Percentiles rank a stretch among this genome's conserved stretches.
Evolutionary conservation across 30 jellyfish, hydroid and myxozoan species (phyloP).

Genomic region (Euphysa ruthae): DNA sequence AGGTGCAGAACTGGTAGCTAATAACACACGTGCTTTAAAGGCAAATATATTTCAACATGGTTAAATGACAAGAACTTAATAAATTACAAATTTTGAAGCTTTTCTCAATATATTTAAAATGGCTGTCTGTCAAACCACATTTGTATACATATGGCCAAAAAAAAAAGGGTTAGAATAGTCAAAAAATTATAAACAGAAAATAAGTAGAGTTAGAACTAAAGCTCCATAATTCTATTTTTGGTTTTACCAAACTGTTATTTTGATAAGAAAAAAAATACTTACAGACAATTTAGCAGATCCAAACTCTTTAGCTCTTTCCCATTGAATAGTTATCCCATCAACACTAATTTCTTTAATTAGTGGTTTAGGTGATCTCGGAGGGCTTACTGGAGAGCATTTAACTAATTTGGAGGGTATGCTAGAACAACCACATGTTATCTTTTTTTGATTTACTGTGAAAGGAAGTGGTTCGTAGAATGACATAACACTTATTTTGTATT

Average conservation of each 20-base stretch:
- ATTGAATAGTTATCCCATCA: constrained; percentile 24
- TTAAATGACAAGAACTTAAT: too few relatives aligned
- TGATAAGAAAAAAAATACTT: neutral
- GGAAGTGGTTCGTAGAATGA: constrained; percentile 29
- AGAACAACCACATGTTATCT: constrained; percentile 51
- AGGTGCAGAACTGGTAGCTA: too few relatives aligned
- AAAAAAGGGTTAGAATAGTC: too few relatives aligned
- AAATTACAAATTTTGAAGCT: too few relatives aligned
- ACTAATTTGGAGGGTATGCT: constrained; percentile 3
- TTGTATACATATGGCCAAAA: too few relatives aligned
- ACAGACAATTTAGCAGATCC: constrained; percentile 45
- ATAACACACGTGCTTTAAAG: neutral
- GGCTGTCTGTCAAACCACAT: too few relatives aligned
- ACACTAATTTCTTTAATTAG: constrained; percentile 10
- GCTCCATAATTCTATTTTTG: neutral
- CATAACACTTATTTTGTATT: constrained; percentile 12
- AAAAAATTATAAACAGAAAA: too few relatives aligned
- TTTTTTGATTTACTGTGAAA: neutral
- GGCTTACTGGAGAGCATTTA: constrained; percentile 46
- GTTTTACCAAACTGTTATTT: neutral
- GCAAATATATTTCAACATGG: too few relatives aligned
- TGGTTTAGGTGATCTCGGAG: constrained; percentile 43
- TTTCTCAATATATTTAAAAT: too few relatives aligned
- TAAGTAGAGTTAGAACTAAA: neutral
- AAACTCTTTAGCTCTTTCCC: constrained; percentile 46